These are phyloP conservation scores for Heteromurus nitidus DNA, from an alignment of 2,888 invertebrate genomes.

Conservation along the genomic window DNA sequence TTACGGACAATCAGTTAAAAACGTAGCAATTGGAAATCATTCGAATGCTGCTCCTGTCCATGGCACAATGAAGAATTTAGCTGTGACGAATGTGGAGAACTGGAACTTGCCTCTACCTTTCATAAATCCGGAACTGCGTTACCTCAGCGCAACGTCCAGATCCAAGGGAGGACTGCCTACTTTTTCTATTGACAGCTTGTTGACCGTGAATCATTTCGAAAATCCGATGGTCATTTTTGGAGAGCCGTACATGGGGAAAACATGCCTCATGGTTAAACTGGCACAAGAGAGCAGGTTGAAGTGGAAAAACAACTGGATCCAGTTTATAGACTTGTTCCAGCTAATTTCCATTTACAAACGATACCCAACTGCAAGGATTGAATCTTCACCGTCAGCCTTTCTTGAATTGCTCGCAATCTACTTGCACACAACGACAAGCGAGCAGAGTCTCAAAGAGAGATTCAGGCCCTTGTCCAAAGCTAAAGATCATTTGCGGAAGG, in stretches of 20 bases:
- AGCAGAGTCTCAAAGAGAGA: background rate
- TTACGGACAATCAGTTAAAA: too few species aligned
- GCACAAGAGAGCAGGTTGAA: background rate
- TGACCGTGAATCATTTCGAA: too few species aligned
- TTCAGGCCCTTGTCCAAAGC: constrained; percentile 17
- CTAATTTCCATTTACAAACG: too few species aligned
- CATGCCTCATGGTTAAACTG: constrained; percentile 13
- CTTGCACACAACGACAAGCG: background rate
- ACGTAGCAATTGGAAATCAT: too few species aligned
- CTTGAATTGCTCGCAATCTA: background rate
- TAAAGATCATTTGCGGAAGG: constrained; percentile 2
- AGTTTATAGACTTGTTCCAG: constrained; percentile 15
- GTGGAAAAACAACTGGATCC: constrained; percentile 21
- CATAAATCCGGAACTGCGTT: too few species aligned
- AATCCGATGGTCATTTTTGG: constrained; percentile 36
- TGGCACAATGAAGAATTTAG: too few species aligned
- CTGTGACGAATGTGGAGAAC: too few species aligned
- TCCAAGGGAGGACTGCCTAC: too few species aligned
- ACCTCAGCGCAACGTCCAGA: too few species aligned
- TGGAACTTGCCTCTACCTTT: too few species aligned
- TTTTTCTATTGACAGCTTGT: too few species aligned
- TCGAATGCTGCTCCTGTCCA: too few species aligned
- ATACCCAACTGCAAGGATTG: background rate
- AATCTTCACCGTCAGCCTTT: background rate
- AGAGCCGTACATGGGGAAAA: constrained; percentile 24